Evolutionary conservation across 1,140 invertebrate genomes (phyloP), one percentile per base, ranked within the genome.

Genomic region (Euwallacea similis): DNA sequence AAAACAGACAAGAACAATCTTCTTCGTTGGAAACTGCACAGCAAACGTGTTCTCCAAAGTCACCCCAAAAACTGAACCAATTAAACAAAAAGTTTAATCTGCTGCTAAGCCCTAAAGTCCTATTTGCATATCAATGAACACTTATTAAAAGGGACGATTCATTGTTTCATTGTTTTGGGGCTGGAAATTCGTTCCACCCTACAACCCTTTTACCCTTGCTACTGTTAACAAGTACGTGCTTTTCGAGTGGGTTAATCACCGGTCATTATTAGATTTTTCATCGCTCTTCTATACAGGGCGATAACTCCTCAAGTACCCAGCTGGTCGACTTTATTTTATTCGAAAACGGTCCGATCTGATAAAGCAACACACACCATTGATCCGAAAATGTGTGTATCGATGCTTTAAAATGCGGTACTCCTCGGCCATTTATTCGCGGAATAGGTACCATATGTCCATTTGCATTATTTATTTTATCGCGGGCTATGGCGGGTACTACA

Each of bases 131-230:
- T 50, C 46, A 50, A 50, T 50, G 46, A 50, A 50, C 46, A 50
- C 46, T 50, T 50, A 50, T 50, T 50, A 50, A 50, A 50, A 11
- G 42, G 21, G 8, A 16, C 56, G 7, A 59, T 10, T 41, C 21
- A 59, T 59, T 59, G 56, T 59, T 33, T 59, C 56, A 59, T 59
- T 59, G 56, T 59, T 59, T 59, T 59, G 56, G 56, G 56, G 56
- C 56, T 59, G 56, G 56, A 59, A 59, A 59, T 59, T 41, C 11
- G 56, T 41, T 59, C 11, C 56, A 59, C 56, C 56, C 56, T 33
- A 59, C 21, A 59, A 10, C 42, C 56, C 42, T n/a, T 59, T 59
- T 6, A 59, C 56, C 56, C 56, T 59, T 59, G 56, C 42, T 16
- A 59, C 56, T 59, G 21, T 59, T 59, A 16, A 59, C 42, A 59